Conservation (phyloP, 2,797 vertebrate species). For the Distichodus sexfasciatus region DNA sequence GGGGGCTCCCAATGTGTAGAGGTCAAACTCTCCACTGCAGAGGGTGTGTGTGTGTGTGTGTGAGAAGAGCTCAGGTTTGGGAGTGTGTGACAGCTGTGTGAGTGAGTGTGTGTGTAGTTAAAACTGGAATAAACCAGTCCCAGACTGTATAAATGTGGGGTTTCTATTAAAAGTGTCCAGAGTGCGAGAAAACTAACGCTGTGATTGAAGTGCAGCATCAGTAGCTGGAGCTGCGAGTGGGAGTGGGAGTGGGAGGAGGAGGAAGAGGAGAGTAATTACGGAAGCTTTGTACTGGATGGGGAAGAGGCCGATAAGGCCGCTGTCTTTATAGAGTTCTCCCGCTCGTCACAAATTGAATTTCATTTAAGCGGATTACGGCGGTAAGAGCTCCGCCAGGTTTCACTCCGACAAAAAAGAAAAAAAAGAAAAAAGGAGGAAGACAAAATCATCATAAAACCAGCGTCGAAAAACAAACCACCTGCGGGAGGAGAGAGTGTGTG, state of each 20-base stretch:
- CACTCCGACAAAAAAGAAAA: not conserved
- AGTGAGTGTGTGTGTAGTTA: too few species aligned
- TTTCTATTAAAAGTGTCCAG: not conserved
- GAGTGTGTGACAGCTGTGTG: too few species aligned
- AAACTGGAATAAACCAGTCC: too few species aligned
- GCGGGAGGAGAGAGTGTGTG: not conserved
- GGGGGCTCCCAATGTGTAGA: too few species aligned
- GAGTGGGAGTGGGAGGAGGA: conserved; percentile 21
- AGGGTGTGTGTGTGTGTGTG: not conserved
- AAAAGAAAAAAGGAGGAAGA: not conserved
- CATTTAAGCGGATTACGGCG: conserved; percentile 35
- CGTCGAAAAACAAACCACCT: not conserved
- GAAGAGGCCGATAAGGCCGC: conserved; percentile 21
- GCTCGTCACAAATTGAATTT: conserved; percentile 38
- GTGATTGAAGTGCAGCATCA: not conserved
- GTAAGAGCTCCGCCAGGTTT: conserved; percentile 34
- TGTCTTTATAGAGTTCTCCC: conserved; percentile 33
- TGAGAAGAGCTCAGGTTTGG: not conserved
- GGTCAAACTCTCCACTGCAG: too few species aligned
- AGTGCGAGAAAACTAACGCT: conserved; percentile 12
- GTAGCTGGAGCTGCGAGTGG: too few species aligned
- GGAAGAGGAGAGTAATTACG: conserved; percentile 31
- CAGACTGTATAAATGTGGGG: too few species aligned
- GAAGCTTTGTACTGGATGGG: not conserved
- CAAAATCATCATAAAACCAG: not conserved